Base-by-base conservation (phyloP, 2,113 vertebrate genomes). In the Penelope pileata region DNA sequence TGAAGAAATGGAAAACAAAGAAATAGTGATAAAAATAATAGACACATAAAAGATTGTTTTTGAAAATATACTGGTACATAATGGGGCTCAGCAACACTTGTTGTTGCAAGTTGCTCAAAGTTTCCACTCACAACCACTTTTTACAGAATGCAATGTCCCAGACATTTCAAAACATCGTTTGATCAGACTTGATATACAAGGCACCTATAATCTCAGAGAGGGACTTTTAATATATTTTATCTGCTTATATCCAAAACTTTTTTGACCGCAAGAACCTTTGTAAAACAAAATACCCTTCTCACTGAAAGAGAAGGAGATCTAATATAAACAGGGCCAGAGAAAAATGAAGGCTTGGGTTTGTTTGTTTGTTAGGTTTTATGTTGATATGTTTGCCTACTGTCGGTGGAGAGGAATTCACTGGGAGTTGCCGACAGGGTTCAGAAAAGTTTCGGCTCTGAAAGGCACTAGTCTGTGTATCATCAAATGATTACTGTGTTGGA, bases 51-150 rank as follows among this genome's bases (percentile, higher is more conserved):
- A 14, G 51, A 63, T 34, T 60, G 80, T 0, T 93, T 95, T 64
- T 70, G 34, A 92, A 86, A 72, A 78, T 74, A 48, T 14, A 45
- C n/a, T 68, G 66, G 62, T 85, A 89, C 74, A 69, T 42, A 83
- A 45, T 42, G 62, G 53, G 76, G 73, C 70, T 91, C 45, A 48
- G 48, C 32, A 91, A 18, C 6, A 0, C 48, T 72, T 84, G 42
- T 92, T 86, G 42, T 87, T 85, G 56, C 43, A 87, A 89, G 75
- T 85, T 83, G 22, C 45, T 91, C 78, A 80, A 60, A 92, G 50
- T 96, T 91, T 96, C 86, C 87, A 85, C 42, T 90, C 32, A 73
- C n/a, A 73, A 69, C 69, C 30, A 38, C 62, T 73, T 93, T 64
- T 91, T 83, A 77, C 74, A 77, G 91, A 94, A 94, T 76, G 34